Base-by-base conservation (phyloP, 2,888 invertebrate species). In the Plebejus melissa region DNA sequence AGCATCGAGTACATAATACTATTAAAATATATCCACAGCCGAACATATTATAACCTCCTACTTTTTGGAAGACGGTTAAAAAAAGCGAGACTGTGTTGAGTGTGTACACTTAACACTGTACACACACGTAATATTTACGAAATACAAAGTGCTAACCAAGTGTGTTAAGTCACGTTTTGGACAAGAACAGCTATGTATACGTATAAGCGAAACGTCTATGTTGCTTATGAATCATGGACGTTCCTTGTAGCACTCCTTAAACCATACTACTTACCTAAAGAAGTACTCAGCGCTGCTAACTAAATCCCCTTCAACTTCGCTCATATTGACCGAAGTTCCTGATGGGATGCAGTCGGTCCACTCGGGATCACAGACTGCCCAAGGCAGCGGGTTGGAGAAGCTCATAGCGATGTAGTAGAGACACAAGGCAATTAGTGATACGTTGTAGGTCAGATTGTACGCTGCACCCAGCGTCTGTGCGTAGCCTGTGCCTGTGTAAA, bases 361-460 rank as follows among this genome's bases (percentile, higher is more conserved):
- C 74, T 92, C 92, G 0, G 90, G 87, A 13, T 93, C 86, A 81
- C 97, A 97, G 32, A 93, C 83, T 0, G 96, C 91, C 97, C 97
- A 97, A 0, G 97, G 97, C 74, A 97, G 87, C 1, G 94, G 94
- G 0, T 94, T 81, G 78, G 94, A 94, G 84, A 96, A 97, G 75
- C 97, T 97, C 82, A 95, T 95, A 9, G 94, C 86, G 81, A 97
- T 89, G 87, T 97, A 97, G 87, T 94, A 96, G 9, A 97, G 81
- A 11, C 96, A 96, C 57, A 97, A 85, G 0, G 96, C 96, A 91
- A 97, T 95, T 74, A 97, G 89, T 0, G 96, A 95, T 74, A 96
- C 96, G 85, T 97, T 97, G 86, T 97, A 97, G 0, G 96, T 95
- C 1, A 96, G 94, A n/a, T 97, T 95, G 80, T 94, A 95, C 22